phyloP scores from a whole-genome alignment of 2,797 vertebrate species.

The Limosa lapponica region DNA sequence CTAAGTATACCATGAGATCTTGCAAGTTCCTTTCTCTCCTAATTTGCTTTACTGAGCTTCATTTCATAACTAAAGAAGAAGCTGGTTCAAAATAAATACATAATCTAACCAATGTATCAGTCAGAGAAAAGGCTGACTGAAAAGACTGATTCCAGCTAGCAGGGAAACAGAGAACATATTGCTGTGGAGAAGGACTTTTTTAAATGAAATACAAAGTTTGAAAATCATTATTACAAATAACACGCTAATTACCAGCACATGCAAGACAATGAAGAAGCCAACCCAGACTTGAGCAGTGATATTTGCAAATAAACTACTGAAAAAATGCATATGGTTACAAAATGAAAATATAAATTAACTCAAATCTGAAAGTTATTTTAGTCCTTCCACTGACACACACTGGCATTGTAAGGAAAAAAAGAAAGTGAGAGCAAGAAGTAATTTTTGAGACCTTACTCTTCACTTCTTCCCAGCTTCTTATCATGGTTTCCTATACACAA shows the following conservation, averaged over 20 bases:
- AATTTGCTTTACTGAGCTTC: not conserved
- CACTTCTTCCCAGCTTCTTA: not conserved
- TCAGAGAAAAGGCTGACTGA: not conserved
- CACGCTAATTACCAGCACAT: not conserved
- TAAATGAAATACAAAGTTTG: not conserved
- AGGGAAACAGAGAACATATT: not conserved
- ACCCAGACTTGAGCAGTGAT: not conserved
- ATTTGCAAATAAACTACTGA: not conserved
- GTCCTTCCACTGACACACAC: not conserved
- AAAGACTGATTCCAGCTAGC: not conserved
- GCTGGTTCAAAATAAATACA: not conserved
- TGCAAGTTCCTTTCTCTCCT: not conserved
- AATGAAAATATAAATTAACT: not conserved
- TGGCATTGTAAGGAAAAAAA: not conserved
- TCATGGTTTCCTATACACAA: not conserved
- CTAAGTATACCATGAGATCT: not conserved
- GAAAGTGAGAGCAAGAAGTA: not conserved
- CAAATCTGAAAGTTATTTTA: not conserved
- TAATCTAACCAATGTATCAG: not conserved
- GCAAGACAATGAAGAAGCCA: not conserved
- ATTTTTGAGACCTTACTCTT: not conserved
- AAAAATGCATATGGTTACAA: not conserved
- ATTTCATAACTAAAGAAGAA: not conserved
- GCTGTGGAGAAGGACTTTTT: not conserved
- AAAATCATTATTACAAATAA: not conserved